Conservation (phyloP, 2,888 invertebrate genomes). For the Zelleria hepariella region DNA sequence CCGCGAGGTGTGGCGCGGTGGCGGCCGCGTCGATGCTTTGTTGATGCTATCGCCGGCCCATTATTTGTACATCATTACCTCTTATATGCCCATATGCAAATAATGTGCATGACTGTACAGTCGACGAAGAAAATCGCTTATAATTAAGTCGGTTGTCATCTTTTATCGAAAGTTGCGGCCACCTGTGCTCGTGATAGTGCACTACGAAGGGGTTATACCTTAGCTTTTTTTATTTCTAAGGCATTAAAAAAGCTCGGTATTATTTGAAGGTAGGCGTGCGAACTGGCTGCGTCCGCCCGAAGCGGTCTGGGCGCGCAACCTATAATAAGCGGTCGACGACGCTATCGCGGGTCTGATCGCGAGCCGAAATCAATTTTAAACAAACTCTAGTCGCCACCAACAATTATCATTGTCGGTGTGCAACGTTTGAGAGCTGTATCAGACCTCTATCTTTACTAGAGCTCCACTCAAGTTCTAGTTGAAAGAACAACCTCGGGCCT, state of each 20-base stretch:
- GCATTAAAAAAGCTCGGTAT: neutral
- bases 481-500: no score
- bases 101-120: constrained; percentile 7
- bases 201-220: neutral
- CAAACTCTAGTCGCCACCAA: constrained; percentile 66
- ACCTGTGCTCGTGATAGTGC: neutral
- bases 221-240: neutral
- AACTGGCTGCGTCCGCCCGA: constrained; percentile 19
- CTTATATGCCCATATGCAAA: constrained; percentile 23
- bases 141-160: no score
- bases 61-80: constrained; percentile 34
- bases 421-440: constrained; percentile 15
- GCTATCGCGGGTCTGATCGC: constrained; percentile 52
- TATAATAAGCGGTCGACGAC: constrained; percentile 50
- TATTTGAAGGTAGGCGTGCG: constrained; percentile 6
- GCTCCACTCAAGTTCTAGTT: no score
- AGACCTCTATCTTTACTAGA: neutral
- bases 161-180: neutral
- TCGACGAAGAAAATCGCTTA: neutral
- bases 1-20: constrained; percentile 20
- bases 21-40: constrained; percentile 18
- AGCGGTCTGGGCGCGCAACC: constrained; percentile 28
- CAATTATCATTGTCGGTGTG: constrained; percentile 47
- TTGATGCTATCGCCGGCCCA: constrained; percentile 26
- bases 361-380: constrained; percentile 67